Base-by-base conservation (phyloP, 2,888 invertebrate genomes). In the Actias luna region DNA sequence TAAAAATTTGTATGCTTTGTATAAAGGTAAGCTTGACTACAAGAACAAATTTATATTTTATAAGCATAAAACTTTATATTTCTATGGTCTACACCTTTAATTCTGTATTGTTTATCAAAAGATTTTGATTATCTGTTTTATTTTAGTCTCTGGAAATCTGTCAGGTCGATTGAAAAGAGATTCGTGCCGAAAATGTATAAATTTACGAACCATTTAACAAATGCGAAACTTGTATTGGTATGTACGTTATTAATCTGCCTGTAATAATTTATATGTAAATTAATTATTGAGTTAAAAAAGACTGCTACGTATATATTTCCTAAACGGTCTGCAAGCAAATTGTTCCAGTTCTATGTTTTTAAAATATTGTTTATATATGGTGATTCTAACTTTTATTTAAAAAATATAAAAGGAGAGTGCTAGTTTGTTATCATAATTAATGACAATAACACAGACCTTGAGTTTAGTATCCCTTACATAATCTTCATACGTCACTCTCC, bases 161-260 rank as follows among this genome's bases (percentile, higher is more conserved):
- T 88, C 89, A 86, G 83, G 79, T 80, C 82, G 75, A 85, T 84
- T 81, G 80, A 77, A 82, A 78, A 78, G 84, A 83, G 80, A 79
- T 84, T 85, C 80, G 81, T 85, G 84, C 84, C 86, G 87, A 91
- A 92, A 91, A 92, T 92, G 92, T 89, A 86, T 69, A 89, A 85
- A 91, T 87, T 92, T 82, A 84, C 87, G 67, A 88, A 84, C 70
- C 83, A 86, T 82, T 79, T 92, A 82, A 67, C 84, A 70, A 89
- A 87, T 82, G 68, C 84, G 74, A 86, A 84, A 78, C 82, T 91
- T 73, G 79, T 90, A 77, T 84, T 92, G 87, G 90, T 90, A 84
- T 65, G 87, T 87, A 74, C 64, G 69, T 59, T 29, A 39, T 62
- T 22, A 18, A 55, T 55, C 0, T 29, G 29, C 29, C 0, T 29